phyloP scores from a whole-genome alignment of 2,888 invertebrate genomes.

The Idaea biselata region DNA sequence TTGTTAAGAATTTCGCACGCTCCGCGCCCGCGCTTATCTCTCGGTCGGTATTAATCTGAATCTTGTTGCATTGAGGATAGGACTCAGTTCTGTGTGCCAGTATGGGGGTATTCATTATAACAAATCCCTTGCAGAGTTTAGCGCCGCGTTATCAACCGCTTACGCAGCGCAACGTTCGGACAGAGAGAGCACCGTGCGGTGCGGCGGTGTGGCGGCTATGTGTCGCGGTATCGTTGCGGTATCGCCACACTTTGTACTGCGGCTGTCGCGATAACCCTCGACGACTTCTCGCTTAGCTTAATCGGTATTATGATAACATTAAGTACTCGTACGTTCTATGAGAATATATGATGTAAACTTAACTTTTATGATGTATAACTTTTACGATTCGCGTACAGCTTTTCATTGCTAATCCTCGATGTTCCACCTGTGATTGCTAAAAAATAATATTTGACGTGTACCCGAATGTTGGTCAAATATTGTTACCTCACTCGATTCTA shows the following conservation, averaged over 20 bases:
- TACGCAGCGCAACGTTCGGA: conserved; percentile 11
- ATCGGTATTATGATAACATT: neutral
- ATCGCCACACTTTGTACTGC: neutral
- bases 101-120: conserved; percentile 7
- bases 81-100: neutral
- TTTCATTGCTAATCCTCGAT: too few relatives aligned
- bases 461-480: too few relatives aligned
- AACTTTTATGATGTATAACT: too few relatives aligned
- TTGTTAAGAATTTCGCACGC: conserved; percentile 24
- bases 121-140: conserved; percentile 27
- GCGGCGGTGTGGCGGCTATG: neutral
- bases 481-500: neutral
- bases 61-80: neutral
- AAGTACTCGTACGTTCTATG: neutral
- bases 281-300: neutral
- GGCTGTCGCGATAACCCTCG: neutral
- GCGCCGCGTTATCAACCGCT: conserved; percentile 36
- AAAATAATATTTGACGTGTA: too few relatives aligned
- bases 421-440: too few relatives aligned
- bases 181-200: neutral
- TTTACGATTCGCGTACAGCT: too few relatives aligned
- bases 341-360: neutral
- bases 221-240: neutral
- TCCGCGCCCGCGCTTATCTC: conserved; percentile 19
- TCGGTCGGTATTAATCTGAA: conserved; percentile 2